Percentiles rank a stretch among this genome's conserved stretches.
phyloP scores from a whole-genome alignment of 2,888 invertebrate genomes.

The Synanthedon vespiformis region DNA sequence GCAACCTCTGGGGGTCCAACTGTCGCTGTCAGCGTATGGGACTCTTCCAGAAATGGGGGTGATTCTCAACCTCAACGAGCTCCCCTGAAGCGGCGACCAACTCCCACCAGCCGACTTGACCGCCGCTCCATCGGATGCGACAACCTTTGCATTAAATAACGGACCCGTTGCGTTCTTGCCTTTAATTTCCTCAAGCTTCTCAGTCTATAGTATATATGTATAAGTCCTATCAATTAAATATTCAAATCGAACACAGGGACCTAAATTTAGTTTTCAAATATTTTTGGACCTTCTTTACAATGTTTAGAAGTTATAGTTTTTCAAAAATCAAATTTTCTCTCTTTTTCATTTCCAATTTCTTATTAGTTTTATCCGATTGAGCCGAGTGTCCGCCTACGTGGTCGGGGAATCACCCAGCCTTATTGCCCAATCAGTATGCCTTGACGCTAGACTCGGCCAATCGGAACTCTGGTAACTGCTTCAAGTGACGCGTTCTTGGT shows the following conservation, averaged over 20 bases:
- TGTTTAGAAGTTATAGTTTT: constrained; percentile 25
- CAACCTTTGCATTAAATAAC: constrained; percentile 44
- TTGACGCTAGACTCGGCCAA: constrained; percentile 47
- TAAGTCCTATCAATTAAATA: constrained; percentile 23
- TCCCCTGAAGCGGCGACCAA: constrained; percentile 48
- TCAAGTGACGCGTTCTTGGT: constrained; percentile 37
- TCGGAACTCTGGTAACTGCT: constrained; percentile 44
- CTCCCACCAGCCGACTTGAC: constrained; percentile 53
- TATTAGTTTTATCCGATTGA: constrained; percentile 42
- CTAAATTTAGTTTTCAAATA: constrained; percentile 57
- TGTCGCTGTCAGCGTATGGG: constrained; percentile 90
- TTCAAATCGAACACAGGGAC: constrained; percentile 61
- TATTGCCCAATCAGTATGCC: constrained; percentile 76
- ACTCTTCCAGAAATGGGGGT: constrained; percentile 89
- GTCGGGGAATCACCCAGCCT: constrained; percentile 82
- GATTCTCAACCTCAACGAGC: constrained; percentile 21
- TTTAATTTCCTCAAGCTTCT: constrained; percentile 16
- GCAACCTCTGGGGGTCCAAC: constrained; percentile 91
- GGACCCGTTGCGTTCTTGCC: constrained; percentile 53
- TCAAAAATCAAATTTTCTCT: constrained; percentile 13
- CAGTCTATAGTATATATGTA: constrained; percentile 16
- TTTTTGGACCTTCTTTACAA: constrained; percentile 62
- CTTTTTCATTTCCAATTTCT: constrained; percentile 13
- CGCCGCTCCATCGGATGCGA: constrained; percentile 53
- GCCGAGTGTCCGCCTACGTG: constrained; percentile 70